A percentile compares a stretch with the other conserved stretches of the same genome.
Evolutionary conservation across 2,888 invertebrate species (phyloP).

Genomic region (Athrips mouffetella): DNA sequence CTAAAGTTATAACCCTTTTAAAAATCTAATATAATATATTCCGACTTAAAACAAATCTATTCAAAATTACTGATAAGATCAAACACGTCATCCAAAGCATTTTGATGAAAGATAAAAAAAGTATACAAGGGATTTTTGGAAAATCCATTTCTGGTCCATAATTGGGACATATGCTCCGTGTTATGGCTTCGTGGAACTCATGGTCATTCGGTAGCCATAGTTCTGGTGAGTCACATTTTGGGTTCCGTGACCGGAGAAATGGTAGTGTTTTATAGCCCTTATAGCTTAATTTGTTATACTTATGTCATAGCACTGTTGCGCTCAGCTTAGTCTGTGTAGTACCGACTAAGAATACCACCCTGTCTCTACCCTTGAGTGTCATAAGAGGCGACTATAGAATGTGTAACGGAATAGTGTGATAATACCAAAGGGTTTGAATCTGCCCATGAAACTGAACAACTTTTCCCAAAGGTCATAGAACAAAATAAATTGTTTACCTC

Average conservation of each 20-base stretch:
- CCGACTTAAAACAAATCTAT: not conserved
- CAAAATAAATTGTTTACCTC: no score
- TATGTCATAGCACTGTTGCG: no score
- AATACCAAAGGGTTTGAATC: no score
- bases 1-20: no score
- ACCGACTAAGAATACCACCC: no score
- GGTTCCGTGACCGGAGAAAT: constrained; percentile 45
- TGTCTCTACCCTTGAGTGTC: no score
- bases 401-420: no score
- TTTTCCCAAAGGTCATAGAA: no score
- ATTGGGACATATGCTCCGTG: constrained; percentile 54
- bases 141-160: constrained; percentile 63
- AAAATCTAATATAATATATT: not conserved
- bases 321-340: no score
- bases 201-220: constrained; percentile 62
- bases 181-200: constrained; percentile 72
- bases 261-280: not conserved
- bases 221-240: constrained; percentile 48
- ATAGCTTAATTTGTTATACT: no score
- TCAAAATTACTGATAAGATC: constrained; percentile 45
- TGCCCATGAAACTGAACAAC: no score
- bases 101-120: constrained; percentile 63
- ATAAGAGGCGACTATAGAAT: no score
- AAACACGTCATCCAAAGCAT: constrained; percentile 56
- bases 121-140: constrained; percentile 66